phyloP scores from a whole-genome alignment of 2,113 vertebrate species.

The Barnardius zonarius region DNA sequence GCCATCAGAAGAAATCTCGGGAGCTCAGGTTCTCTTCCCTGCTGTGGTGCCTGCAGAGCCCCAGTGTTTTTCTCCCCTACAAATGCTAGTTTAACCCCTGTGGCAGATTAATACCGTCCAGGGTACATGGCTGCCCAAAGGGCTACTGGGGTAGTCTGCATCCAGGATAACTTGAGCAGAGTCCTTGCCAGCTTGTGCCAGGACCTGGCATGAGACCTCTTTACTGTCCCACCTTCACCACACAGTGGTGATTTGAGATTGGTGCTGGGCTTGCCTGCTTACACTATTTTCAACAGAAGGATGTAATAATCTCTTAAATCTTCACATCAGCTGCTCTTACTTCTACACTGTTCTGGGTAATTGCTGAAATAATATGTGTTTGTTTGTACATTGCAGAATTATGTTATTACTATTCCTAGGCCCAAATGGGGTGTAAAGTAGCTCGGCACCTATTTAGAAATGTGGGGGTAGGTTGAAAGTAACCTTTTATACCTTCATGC shows the following conservation, averaged over 20 bases:
- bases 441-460: background rate
- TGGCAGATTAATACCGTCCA: background rate
- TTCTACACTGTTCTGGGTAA: background rate
- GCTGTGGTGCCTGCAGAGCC: background rate
- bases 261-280: background rate
- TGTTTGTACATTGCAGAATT: background rate
- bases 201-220: background rate
- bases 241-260: background rate
- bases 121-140: background rate
- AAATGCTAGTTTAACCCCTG: background rate
- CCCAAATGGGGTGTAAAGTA: background rate
- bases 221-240: background rate
- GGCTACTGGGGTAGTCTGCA: background rate
- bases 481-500: background rate
- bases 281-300: background rate
- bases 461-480: background rate
- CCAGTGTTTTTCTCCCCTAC: background rate
- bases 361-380: background rate
- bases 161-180: background rate
- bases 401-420: background rate
- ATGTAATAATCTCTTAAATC: background rate
- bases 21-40: background rate
- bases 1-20: background rate
- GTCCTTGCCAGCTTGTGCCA: background rate
- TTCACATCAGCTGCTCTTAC: background rate